Conservation (phyloP, 30 jellyfish, hydroid and myxozoan species). For the Clytia hemisphaerica region DNA sequence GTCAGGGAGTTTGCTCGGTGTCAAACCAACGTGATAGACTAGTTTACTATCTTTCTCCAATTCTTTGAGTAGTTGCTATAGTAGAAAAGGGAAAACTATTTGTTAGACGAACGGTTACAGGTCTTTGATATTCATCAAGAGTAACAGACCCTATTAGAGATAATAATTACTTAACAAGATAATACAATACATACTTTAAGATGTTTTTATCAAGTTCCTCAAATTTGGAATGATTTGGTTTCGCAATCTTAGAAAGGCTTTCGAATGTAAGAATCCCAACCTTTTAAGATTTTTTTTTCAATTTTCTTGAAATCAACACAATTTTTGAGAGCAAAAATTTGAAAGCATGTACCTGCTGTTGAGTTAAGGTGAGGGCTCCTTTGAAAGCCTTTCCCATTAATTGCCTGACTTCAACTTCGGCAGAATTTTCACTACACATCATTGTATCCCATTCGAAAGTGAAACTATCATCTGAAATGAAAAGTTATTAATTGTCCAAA, state of each 20-base stretch:
- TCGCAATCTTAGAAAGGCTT: too few relatives aligned
- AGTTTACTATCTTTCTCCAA: slow-evolving; percentile 83
- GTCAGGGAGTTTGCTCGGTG: slow-evolving; percentile 93
- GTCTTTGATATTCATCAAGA: not conserved
- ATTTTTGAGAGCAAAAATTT: too few relatives aligned
- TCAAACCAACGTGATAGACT: slow-evolving; percentile 89
- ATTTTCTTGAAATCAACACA: too few relatives aligned
- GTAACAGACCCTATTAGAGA: too few relatives aligned
- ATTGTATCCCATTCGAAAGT: slow-evolving; percentile 73
- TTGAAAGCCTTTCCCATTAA: slow-evolving; percentile 87
- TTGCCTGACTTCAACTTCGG: slow-evolving; percentile 86
- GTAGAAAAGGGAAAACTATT: not conserved
- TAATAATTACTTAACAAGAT: too few relatives aligned
- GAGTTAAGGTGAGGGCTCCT: slow-evolving; percentile 81
- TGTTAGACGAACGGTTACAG: not conserved
- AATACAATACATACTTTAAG: too few relatives aligned
- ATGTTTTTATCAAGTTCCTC: too few relatives aligned
- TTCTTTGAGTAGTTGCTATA: slow-evolving; percentile 66
- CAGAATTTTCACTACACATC: slow-evolving; percentile 86
- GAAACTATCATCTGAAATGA: not conserved
- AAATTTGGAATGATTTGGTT: too few relatives aligned
- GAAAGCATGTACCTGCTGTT: slow-evolving; percentile 60
- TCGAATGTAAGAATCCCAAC: too few relatives aligned
- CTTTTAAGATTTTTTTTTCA: too few relatives aligned
- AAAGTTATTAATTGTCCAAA: too few relatives aligned